Base-by-base conservation (phyloP, 2,888 invertebrate species). In the Drymonia ruficornis region DNA sequence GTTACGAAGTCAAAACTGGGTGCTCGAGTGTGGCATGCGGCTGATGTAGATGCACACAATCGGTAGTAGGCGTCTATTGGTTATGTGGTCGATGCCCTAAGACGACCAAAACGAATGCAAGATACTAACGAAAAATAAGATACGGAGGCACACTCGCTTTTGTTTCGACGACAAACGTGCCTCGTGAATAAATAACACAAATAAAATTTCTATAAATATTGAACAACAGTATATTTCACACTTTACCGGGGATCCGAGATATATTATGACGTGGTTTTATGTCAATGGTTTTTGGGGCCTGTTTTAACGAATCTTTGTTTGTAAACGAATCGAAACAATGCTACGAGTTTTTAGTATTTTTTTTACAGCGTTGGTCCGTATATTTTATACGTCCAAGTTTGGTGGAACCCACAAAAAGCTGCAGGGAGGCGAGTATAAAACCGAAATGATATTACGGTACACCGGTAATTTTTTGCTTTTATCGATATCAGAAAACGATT, bases 121-220 rank as follows among this genome's bases (percentile, higher is more conserved):
- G 85, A 87, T 87, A 83, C 81, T 84, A 84, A 87, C 84, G 83
- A 90, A 91, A 91, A 88, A 87, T 86, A 89, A 85, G 81, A 79
- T 78, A 76, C 78, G 75, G 79, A 76, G 72, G 74, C 78, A 76
- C 70, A 74, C 72, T 74, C 79, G 78, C 76, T 86, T 83, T 86
- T 86, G 87, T 87, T 81, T 83, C 83, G 75, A 76, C 80, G 83
- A 83, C 84, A 84, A 86, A 88, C 84, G 87, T 85, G 87, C 83
- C 79, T 79, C 67, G 74, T 85, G 89, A 89, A 91, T 91, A 91
- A 91, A 91, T 87, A 88, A 86, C 77, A 89, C 83, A 91, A 91
- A 91, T 87, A 90, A 91, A 91, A 89, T 76, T 80, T 83, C 79
- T 88, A 89, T 91, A 91, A 89, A 91, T 90, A 91, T 91, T 88